phyloP scores from a whole-genome alignment of 2,113 vertebrate species.

The Cyprichromis sp. region DNA sequence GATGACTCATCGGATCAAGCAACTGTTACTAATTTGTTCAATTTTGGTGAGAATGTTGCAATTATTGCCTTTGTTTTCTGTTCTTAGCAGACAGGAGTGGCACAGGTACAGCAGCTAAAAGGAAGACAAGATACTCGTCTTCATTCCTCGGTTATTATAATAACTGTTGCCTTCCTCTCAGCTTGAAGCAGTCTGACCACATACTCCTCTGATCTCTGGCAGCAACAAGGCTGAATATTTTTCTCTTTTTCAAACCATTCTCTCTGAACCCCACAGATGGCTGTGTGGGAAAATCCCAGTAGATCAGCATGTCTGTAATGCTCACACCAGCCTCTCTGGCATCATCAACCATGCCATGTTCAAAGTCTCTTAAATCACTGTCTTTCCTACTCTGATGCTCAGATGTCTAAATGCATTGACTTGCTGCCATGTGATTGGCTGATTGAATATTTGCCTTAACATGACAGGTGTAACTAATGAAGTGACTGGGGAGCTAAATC shows the following conservation, averaged over 20 bases:
- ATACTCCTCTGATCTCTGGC: not conserved
- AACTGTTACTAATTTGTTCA: not conserved
- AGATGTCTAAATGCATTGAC: not conserved
- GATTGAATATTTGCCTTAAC: not conserved
- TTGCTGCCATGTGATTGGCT: not conserved
- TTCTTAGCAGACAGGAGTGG: not conserved
- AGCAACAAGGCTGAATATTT: not conserved
- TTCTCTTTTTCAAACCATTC: not conserved
- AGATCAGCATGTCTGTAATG: not conserved
- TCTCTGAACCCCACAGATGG: not conserved
- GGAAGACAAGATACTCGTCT: not conserved
- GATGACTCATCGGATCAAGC: not conserved
- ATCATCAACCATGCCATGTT: not conserved
- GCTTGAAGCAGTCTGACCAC: not conserved
- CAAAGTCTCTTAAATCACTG: not conserved
- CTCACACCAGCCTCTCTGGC: not conserved
- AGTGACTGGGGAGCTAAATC: not conserved
- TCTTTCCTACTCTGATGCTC: not conserved
- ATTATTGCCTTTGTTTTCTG: not conserved
- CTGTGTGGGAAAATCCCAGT: not conserved
- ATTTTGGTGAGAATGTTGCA: not conserved
- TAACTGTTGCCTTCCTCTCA: not conserved
- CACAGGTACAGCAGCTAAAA: not conserved
- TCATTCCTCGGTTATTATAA: not conserved
- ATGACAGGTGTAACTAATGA: not conserved